Conservation (phyloP, 2,113 vertebrate genomes). For the Chroicocephalus ridibundus region DNA sequence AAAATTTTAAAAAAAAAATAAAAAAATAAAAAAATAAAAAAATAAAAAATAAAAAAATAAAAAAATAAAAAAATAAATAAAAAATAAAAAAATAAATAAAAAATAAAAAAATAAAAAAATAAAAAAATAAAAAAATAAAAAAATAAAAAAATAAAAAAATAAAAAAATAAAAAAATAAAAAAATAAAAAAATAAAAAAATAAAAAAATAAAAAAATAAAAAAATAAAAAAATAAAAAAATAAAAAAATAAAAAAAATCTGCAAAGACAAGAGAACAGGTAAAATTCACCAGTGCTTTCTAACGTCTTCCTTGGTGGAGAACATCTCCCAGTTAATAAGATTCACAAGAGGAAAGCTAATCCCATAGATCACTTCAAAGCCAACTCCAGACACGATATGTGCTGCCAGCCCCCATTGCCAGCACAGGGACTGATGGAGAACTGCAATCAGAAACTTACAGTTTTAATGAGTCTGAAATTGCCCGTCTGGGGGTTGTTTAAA, state of each 20-base stretch:
- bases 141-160: too few relatives aligned
- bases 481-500: neutral
- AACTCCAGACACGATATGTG: fast-evolving
- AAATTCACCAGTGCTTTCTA: neutral
- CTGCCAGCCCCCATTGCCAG: neutral
- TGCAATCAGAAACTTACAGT: neutral
- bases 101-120: too few relatives aligned
- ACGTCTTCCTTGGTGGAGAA: neutral
- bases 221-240: neutral
- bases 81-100: too few relatives aligned
- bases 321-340: neutral
- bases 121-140: neutral
- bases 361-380: neutral
- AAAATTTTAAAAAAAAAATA: too few relatives aligned
- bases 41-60: too few relatives aligned
- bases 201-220: too few relatives aligned
- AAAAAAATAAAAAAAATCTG: neutral
- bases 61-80: too few relatives aligned
- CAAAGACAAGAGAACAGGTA: neutral
- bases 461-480: neutral
- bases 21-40: neutral
- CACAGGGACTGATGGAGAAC: neutral
- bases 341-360: neutral
- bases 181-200: too few relatives aligned
- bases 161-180: too few relatives aligned